phyloP scores from a whole-genome alignment of 2,797 vertebrate species.

The Otolemur crassicaudatus region DNA sequence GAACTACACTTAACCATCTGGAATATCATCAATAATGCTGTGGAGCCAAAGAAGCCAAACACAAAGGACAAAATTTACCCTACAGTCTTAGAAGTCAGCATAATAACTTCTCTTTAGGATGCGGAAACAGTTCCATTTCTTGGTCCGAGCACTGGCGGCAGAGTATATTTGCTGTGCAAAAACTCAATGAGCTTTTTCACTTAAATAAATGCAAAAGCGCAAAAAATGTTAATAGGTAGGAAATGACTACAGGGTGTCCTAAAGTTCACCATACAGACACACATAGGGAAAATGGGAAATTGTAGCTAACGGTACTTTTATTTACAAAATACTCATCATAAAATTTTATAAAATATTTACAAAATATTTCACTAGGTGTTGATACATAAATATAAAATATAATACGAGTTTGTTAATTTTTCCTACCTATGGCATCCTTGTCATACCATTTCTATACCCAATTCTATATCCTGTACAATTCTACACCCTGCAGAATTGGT shows the following conservation, averaged over 20 bases:
- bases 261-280: too few species aligned
- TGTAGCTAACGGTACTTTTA: too few species aligned
- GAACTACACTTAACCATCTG: neutral
- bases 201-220: neutral
- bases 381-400: too few species aligned
- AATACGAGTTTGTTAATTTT: too few species aligned
- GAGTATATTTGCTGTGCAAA: neutral
- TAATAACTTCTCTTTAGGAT: neutral
- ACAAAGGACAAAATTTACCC: neutral
- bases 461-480: too few species aligned
- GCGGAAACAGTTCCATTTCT: neutral
- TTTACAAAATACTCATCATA: too few species aligned
- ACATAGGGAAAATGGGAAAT: too few species aligned
- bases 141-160: neutral
- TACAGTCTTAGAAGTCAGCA: neutral
- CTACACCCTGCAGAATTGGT: neutral
- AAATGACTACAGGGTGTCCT: neutral
- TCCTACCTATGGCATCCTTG: too few species aligned
- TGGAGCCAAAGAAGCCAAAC: neutral
- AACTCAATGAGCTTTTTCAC: neutral
- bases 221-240: neutral
- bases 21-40: neutral
- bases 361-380: too few species aligned
- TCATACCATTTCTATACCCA: too few species aligned
- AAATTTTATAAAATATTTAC: too few species aligned